Base-by-base conservation (phyloP, 1,140 invertebrate species). In the Rhizoglyphus robini region DNA sequence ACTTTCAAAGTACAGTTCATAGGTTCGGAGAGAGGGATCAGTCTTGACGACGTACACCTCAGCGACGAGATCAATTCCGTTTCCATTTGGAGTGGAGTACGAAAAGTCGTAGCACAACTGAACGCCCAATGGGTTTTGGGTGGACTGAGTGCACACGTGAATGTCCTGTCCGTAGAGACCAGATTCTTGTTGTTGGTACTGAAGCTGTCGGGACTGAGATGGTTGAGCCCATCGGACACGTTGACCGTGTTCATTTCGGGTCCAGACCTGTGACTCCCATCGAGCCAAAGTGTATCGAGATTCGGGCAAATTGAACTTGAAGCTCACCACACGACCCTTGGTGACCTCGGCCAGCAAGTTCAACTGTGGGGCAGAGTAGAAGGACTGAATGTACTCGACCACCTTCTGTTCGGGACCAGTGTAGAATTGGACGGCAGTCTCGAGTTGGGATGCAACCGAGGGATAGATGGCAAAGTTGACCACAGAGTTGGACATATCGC, bases 271-370 rank as follows among this genome's bases (percentile, higher is more conserved):
- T 8, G 65, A 48, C 65, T 67, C 64, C 15, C n/a, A 48, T 18
- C 41, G 32, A 31, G 20, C 27, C 46, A 67, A 18, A 3, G 27
- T 47, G 11, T 66, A 25, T 30, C 49, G 30, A 4, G 67, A 11
- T 34, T 67, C 36, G 11, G 65, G 65, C 11, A 67, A 29, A 20
- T 13, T 34, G 25, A 68, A 15, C 23, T 66, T 67, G 15, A 67
- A n/a, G 23, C 31, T 49, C n/a, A 66, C 30, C 25, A 30, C 20
- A 20, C 34, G 30, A 11, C 59, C 63, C n/a, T 54, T 31, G 18
- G n/a, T 68, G 1, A 38, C 15, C 32, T 67, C 15, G 18, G 11
- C 65, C 1, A 29, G 3, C n/a, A 34, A 34, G 1, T 68, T 20
- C 1, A 67, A 13, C 13, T 46, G 38, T 20, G 67, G 67, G 1